phyloP scores from a whole-genome alignment of 2,797 vertebrate species.

The Coregonus sp. region DNA sequence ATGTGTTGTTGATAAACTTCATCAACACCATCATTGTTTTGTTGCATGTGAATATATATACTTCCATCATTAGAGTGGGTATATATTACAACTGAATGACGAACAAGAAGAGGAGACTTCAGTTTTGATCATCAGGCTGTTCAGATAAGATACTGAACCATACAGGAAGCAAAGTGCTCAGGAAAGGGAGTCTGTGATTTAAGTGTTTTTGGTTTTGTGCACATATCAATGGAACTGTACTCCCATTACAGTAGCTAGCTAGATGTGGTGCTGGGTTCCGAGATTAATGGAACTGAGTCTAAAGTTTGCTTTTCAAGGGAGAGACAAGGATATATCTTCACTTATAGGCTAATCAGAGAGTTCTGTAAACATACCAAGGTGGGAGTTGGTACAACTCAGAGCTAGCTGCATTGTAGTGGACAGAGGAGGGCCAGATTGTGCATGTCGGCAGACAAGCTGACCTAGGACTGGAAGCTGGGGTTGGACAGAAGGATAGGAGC shows the following conservation, averaged over 20 bases:
- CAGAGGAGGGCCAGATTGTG: neutral
- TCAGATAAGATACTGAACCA: neutral
- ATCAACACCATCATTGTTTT: slow-evolving; percentile 22
- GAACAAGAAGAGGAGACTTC: slow-evolving; percentile 49
- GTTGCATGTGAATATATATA: slow-evolving; percentile 12
- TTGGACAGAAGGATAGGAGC: neutral
- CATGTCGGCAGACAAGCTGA: neutral
- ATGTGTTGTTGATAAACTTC: slow-evolving; percentile 21
- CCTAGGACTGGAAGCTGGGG: neutral
- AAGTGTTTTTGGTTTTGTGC: neutral
- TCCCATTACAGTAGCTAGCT: neutral
- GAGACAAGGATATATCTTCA: neutral
- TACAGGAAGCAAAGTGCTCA: neutral
- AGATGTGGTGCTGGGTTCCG: neutral
- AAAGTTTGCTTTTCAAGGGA: neutral
- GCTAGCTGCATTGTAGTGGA: neutral
- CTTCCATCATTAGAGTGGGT: slow-evolving; percentile 12
- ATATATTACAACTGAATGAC: slow-evolving; percentile 37
- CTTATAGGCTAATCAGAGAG: neutral
- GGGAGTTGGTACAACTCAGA: neutral
- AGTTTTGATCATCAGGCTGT: slow-evolving; percentile 13
- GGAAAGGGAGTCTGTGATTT: neutral
- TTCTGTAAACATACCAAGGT: neutral
- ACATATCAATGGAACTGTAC: neutral
- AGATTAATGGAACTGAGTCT: neutral